phyloP scores from a whole-genome alignment of 2,113 vertebrate species.

The Rhinoderma darwinii region DNA sequence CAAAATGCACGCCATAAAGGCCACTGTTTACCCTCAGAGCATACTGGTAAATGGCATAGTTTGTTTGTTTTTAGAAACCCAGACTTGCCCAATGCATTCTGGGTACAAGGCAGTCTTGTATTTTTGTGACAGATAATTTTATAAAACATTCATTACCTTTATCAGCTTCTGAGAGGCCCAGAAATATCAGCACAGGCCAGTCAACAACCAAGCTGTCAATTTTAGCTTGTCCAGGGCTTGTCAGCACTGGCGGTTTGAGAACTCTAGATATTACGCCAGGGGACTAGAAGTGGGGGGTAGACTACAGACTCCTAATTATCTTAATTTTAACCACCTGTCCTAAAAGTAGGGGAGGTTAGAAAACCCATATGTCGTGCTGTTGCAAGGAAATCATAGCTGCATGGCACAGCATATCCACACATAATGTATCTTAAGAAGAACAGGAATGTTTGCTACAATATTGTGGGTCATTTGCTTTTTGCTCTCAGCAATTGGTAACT shows the following conservation, averaged over 20 bases:
- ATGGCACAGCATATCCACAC: not conserved
- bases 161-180: not conserved
- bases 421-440: constrained; percentile 32
- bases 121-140: not conserved
- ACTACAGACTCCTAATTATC: constrained; percentile 16
- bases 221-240: not conserved
- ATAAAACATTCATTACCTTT: not conserved
- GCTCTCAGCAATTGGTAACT: constrained; percentile 20
- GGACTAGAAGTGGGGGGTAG: not conserved
- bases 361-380: not conserved
- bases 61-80: too few relatives aligned
- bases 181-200: not conserved
- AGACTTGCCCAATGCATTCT: too few relatives aligned
- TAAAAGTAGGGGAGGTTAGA: not conserved
- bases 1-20: too few relatives aligned
- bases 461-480: constrained; percentile 25
- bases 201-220: not conserved
- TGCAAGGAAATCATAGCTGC: not conserved
- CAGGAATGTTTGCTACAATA: constrained; percentile 28
- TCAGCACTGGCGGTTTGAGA: not conserved
- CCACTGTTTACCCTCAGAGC: too few relatives aligned
- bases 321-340: constrained; percentile 30
- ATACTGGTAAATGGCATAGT: too few relatives aligned
- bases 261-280: not conserved
- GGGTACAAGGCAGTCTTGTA: too few relatives aligned